A percentile compares a stretch with the other conserved stretches of the same genome.
phyloP scores from a whole-genome alignment of 2,888 invertebrate species.

The Eilema griseolum region DNA sequence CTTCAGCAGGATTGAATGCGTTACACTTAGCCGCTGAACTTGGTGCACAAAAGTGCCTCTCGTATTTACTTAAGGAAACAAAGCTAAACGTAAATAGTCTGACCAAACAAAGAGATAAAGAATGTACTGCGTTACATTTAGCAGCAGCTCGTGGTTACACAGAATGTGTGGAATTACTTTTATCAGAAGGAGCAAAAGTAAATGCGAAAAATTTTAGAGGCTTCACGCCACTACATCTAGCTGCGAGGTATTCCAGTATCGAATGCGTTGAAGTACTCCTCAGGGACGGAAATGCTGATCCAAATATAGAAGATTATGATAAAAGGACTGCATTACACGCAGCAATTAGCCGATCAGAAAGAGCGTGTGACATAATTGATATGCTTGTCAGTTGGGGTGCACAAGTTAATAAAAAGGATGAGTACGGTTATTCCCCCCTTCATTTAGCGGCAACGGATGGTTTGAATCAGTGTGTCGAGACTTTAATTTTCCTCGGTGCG shows the following conservation, averaged over 20 bases:
- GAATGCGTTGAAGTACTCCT: constrained; percentile 93
- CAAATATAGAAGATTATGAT: constrained; percentile 93
- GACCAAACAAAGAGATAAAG: constrained; percentile 91
- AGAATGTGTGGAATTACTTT: constrained; percentile 92
- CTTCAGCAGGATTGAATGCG: constrained; percentile 92
- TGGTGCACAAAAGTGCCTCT: constrained; percentile 91
- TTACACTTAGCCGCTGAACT: constrained; percentile 93
- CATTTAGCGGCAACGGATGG: constrained; percentile 95
- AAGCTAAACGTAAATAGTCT: constrained; percentile 90
- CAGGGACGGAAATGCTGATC: constrained; percentile 91
- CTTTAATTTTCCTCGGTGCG: constrained; percentile 93
- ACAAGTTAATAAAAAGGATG: constrained; percentile 93
- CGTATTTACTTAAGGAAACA: constrained; percentile 91
- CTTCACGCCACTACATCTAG: constrained; percentile 95
- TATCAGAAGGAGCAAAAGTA: constrained; percentile 92
- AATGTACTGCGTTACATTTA: constrained; percentile 93
- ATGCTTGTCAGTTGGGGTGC: constrained; percentile 92
- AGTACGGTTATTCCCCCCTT: constrained; percentile 94
- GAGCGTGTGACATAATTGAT: constrained; percentile 93
- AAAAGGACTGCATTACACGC: constrained; percentile 94
- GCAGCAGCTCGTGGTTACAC: constrained; percentile 95
- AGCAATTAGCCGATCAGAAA: constrained; percentile 92
- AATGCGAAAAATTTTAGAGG: constrained; percentile 92
- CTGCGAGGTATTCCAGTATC: constrained; percentile 92
- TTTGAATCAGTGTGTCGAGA: constrained; percentile 93